Evolutionary conservation across 2,113 vertebrate species (phyloP).

Genomic region (Oenanthe melanoleuca): DNA sequence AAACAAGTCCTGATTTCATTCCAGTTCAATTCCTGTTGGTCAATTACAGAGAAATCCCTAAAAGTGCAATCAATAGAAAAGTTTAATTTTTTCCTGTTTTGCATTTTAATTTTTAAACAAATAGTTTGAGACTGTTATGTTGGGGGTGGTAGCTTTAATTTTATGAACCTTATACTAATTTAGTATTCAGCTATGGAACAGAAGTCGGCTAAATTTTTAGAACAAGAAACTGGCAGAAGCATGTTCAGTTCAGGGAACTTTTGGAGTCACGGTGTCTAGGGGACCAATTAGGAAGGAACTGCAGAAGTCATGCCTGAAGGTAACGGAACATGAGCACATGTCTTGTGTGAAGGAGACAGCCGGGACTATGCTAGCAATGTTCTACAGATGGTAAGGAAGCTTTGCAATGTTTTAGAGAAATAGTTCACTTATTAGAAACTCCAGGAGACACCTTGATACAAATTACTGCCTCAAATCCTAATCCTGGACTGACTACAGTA

Average conservation of each 20-base stretch:
- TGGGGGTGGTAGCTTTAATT: not conserved
- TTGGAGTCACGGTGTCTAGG: constrained; percentile 54
- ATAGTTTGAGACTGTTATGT: not conserved
- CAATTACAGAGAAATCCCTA: not conserved
- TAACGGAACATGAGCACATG: constrained; percentile 12
- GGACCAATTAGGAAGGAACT: constrained; percentile 70
- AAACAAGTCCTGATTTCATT: not conserved
- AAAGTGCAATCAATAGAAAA: not conserved
- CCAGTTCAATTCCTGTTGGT: not conserved
- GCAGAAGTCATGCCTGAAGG: constrained; percentile 64
- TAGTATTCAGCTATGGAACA: not conserved
- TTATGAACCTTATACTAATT: not conserved
- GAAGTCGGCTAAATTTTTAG: not conserved
- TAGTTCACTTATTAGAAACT: not conserved
- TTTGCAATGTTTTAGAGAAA: not conserved
- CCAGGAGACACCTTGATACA: not conserved
- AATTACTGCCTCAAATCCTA: not conserved
- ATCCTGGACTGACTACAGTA: not conserved
- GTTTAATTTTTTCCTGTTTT: not conserved
- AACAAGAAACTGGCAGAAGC: not conserved
- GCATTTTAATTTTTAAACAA: not conserved
- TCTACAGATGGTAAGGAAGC: not conserved
- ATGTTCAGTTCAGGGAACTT: constrained; percentile 50
- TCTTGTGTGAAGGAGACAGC: not conserved
- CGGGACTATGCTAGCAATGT: not conserved